Conservation (phyloP, 2,797 vertebrate species). For the Gymnoscopelus microlampas region DNA sequence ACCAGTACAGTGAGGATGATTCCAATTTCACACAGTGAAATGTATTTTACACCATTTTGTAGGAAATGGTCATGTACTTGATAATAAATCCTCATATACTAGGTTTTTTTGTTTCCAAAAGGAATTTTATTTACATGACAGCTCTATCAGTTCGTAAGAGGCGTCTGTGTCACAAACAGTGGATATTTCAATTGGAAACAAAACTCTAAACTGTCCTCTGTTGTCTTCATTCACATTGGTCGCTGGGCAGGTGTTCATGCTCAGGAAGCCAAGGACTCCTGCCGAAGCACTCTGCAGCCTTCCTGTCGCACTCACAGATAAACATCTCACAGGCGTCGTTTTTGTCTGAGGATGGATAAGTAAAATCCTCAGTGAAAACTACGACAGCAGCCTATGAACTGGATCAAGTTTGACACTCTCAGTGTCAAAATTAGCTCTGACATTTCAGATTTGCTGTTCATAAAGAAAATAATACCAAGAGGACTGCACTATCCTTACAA, state of each 20-base stretch:
- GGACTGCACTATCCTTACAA: neutral
- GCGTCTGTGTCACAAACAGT: too few species aligned
- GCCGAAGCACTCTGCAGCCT: conserved; percentile 83
- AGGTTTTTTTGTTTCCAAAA: too few species aligned
- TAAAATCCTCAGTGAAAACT: too few species aligned
- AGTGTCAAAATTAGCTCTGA: too few species aligned
- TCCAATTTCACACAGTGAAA: too few species aligned
- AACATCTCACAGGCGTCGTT: conserved; percentile 80
- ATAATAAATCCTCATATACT: too few species aligned
- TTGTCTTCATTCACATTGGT: conserved; percentile 59
- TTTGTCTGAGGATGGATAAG: conserved; percentile 55
- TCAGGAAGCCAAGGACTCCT: conserved; percentile 65
- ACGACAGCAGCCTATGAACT: neutral
- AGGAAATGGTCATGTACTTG: too few species aligned
- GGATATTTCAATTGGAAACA: neutral
- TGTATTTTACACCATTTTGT: too few species aligned
- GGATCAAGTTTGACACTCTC: neutral
- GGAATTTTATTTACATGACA: too few species aligned
- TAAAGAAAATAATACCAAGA: neutral
- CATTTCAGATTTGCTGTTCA: neutral
- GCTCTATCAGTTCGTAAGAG: too few species aligned
- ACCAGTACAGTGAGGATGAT: too few species aligned
- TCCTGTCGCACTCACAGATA: conserved; percentile 87
- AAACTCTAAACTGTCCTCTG: neutral
- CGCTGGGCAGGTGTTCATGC: conserved; percentile 51